phyloP scores from a whole-genome alignment of 2,797 vertebrate genomes.

The Melanotaenia pygmaea region DNA sequence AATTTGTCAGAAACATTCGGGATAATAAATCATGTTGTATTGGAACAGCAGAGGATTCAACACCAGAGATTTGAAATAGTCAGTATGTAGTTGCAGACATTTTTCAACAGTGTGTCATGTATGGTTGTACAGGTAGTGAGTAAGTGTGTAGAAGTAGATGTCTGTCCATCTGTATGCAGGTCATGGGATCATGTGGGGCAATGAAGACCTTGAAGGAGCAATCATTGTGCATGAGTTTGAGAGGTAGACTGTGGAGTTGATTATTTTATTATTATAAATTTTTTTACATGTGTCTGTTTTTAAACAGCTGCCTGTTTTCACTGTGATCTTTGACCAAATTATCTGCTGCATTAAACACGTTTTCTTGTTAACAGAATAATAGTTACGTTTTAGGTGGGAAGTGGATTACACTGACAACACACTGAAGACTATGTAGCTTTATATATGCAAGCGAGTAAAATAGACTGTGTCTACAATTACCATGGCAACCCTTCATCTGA shows the following conservation, averaged over 20 bases:
- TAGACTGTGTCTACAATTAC: too few relatives aligned
- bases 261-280: too few relatives aligned
- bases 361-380: background rate
- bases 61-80: slow-evolving; percentile 30
- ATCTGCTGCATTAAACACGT: background rate
- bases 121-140: background rate
- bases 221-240: slow-evolving; percentile 49
- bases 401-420: background rate
- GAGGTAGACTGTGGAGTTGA: slow-evolving; percentile 39
- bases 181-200: slow-evolving; percentile 62
- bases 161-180: slow-evolving; percentile 47
- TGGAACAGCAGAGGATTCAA: slow-evolving; percentile 41
- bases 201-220: slow-evolving; percentile 48
- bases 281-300: slow-evolving; percentile 28
- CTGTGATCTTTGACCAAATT: slow-evolving; percentile 12
- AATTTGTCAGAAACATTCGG: slow-evolving; percentile 50
- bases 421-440: background rate
- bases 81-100: slow-evolving; percentile 35
- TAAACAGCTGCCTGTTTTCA: slow-evolving; percentile 32
- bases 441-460: too few relatives aligned
- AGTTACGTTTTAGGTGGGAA: background rate
- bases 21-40: slow-evolving; percentile 49
- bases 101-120: slow-evolving; percentile 50
- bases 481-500: too few relatives aligned
- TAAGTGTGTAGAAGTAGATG: background rate